Evolutionary conservation across 2,113 vertebrate species (phyloP), one percentile per base, ranked within the genome.

Genomic region (Syrrhaptes paradoxus): DNA sequence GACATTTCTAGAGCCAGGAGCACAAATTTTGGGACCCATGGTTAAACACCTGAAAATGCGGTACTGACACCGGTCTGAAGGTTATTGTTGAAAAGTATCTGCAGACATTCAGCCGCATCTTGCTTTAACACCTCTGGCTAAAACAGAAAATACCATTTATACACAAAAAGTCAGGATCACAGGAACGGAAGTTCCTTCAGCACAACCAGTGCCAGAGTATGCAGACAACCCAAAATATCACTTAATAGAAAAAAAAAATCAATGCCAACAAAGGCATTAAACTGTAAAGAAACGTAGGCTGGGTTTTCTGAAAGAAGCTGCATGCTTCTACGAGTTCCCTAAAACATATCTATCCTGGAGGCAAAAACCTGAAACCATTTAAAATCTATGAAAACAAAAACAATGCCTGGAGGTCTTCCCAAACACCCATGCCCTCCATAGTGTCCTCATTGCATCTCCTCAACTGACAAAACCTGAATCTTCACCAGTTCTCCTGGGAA

Each of bases 351-450:
- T 74, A 52, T 48, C 90, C 83, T 51, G 63, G 22, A 90, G 88
- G 90, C 72, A 93, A 95, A 93, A 86, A 51, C 38, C 72, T 63
- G 68, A 95, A 93, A 80, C 34, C 25, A 90, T 57, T 52, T 90
- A 80, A 92, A 84, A 67, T 28, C 58, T 32, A 70, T 58, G 36
- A 87, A 80, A 87, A 58, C 0, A 3, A 73, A 92, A 96, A 77
- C 72, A 92, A 54, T 88, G 68, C 72, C 83, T 80, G 55, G 34
- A 92, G 75, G 95, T 59, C 94, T 92, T 93, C 67, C 67, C 79
- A 83, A 94, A 84, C 59, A 59, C 55, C 43, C 72, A 20, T 82
- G 71, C 38, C 31, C 78, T 92, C 36, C 72, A 61, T 7, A 32
- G 59, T 24, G 78, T 88, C 90, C 90, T 92, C 75, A 55, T 2